Conservation (phyloP, 1,140 invertebrate species). For the Cardiocondyla obscurior region DNA sequence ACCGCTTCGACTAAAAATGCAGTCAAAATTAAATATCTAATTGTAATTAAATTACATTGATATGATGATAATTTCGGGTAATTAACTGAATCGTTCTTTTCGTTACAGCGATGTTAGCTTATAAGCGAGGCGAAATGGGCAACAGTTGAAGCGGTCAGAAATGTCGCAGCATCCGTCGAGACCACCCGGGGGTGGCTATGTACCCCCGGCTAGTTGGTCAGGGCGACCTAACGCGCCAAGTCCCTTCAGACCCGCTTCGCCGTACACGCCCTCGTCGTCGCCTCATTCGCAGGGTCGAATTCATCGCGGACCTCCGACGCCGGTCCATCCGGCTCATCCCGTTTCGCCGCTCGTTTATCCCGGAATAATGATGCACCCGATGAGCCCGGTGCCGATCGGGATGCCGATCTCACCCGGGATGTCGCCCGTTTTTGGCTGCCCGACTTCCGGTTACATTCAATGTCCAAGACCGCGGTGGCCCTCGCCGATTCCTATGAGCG, state of each 20-base stretch:
- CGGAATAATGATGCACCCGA: slow-evolving; percentile 76
- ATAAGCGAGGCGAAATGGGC: slow-evolving; percentile 31
- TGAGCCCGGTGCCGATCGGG: slow-evolving; percentile 81
- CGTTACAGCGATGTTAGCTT: slow-evolving; percentile 73
- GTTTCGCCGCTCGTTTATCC: slow-evolving; percentile 77
- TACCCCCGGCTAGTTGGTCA: slow-evolving; percentile 68
- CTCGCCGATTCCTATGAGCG: slow-evolving; percentile 79
- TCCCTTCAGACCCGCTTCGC: slow-evolving; percentile 56
- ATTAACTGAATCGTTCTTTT: not conserved
- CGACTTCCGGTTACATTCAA: slow-evolving; percentile 81
- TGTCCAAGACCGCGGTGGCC: slow-evolving; percentile 88
- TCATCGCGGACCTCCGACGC: slow-evolving; percentile 66
- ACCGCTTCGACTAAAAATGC: not conserved
- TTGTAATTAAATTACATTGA: too few species aligned
- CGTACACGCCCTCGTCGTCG: slow-evolving; percentile 53
- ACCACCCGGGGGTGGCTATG: slow-evolving; percentile 80
- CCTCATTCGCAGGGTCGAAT: slow-evolving; percentile 57
- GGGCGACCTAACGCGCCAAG: slow-evolving; percentile 77
- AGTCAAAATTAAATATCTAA: too few species aligned
- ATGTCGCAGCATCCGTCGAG: slow-evolving; percentile 85
- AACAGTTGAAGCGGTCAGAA: slow-evolving; percentile 64
- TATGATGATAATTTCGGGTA: too few species aligned
- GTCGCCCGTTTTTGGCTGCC: slow-evolving; percentile 79
- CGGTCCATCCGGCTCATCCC: slow-evolving; percentile 70
- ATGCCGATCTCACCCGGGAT: slow-evolving; percentile 81